Conservation (phyloP, 2,888 invertebrate genomes). For the Tubulanus polymorphus region DNA sequence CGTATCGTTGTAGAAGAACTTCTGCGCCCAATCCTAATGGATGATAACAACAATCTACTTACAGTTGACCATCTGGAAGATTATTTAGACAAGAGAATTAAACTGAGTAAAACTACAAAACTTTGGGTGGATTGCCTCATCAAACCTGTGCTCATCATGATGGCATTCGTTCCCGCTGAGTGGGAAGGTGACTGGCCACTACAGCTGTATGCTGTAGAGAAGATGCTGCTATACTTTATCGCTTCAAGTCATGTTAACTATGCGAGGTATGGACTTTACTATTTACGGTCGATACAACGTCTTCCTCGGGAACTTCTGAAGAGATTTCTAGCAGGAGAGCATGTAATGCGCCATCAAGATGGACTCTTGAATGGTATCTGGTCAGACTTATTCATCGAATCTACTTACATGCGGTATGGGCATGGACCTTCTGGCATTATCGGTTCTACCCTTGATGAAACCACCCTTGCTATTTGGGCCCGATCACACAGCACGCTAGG, state of each 20-base stretch:
- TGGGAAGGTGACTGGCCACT: constrained; percentile 23
- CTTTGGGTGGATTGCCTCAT: constrained; percentile 21
- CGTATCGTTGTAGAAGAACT: constrained; percentile 20
- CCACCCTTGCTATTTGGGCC: constrained; percentile 22
- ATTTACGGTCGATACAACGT: constrained; percentile 21
- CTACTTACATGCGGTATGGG: constrained; percentile 30
- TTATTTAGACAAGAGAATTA: not conserved
- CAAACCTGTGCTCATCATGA: constrained; percentile 21
- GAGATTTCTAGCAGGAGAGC: constrained; percentile 21
- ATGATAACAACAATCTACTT: not conserved
- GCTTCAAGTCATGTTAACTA: constrained; percentile 25
- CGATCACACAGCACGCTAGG: no score
- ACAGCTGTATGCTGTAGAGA: constrained; percentile 17
- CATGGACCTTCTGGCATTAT: constrained; percentile 24
- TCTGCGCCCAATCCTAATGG: constrained; percentile 8
- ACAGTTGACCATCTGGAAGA: not conserved
- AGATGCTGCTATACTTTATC: constrained; percentile 27
- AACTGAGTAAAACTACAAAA: constrained; percentile 5
- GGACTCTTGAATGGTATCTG: constrained; percentile 27
- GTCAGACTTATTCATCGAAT: constrained; percentile 29
- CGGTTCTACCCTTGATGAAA: constrained; percentile 24
- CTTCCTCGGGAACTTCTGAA: constrained; percentile 15
- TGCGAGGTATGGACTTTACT: constrained; percentile 23
- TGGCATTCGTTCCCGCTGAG: constrained; percentile 21
- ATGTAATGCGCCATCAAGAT: constrained; percentile 22